Base-by-base conservation (phyloP, 30 jellyfish, hydroid and myxozoan genomes). In the Rhopilema esculentum region DNA sequence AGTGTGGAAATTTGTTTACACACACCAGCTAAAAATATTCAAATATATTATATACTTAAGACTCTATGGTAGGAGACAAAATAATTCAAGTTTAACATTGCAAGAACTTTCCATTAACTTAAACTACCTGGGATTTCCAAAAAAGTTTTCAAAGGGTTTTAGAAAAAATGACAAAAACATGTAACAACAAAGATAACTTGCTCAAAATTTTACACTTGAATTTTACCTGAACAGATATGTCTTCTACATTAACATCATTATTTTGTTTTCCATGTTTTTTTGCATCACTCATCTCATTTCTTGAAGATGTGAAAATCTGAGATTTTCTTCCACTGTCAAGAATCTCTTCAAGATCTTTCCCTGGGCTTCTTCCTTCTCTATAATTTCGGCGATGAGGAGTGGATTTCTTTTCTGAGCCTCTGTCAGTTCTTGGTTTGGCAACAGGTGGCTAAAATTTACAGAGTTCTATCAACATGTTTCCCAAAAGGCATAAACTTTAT, bases 391-490 rank as follows among this genome's bases (percentile, higher is more conserved):
- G 27, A 1, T 68, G 67, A 1, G 82, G 81, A 0, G 90, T 2
- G 17, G 73, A 17, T 52, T 29, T 80, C 24, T 48, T 80, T 0
- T 68, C 90, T 1, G 18, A n/a, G 33, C 71, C 65, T n/a, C 0
- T 61, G 26, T 80, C 90, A 21, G 90, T 63, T 33, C 90, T 65
- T 30, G 90, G 90, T 32, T 80, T 80, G 19, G 90, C 90, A 80
- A 80, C 82, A 25, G 90, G 90, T 22, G 90, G 90, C 90, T 80
- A 49, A 8, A 80, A 62, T 40, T n/a, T n/a, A n/a, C 57, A n/a
- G n/a, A n/a, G n/a, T n/a, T 12, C 6, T 40, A 40, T 40, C 12
- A 40, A 40, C 57, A 40, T 2, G 12, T 2, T 40, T 40, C 6
- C 57, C 12, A 40, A 40, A 40, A n/a, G n/a, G n/a, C n/a, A n/a